Base-by-base conservation (phyloP, 2,888 invertebrate genomes). In the Leucania comma region DNA sequence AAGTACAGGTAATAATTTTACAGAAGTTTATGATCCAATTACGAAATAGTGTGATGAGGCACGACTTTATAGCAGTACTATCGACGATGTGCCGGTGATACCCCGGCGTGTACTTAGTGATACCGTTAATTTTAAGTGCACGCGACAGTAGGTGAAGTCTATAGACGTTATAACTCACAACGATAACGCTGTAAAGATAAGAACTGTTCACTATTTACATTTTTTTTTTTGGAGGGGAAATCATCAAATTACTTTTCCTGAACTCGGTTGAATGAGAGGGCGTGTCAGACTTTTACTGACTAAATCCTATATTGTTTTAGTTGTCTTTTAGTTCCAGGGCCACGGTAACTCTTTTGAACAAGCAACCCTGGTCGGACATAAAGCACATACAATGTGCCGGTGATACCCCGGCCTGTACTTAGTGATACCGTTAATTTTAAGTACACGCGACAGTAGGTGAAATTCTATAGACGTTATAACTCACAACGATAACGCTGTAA, bases 1-100 rank as follows among this genome's bases (percentile, higher is more conserved):
- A 88, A 90, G 87, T 83, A 72, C 81, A 84, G 87, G 87, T 87
- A 89, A 86, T 89, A 86, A 88, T 89, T 89, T 89, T 88, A 89
- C 85, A 87, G 88, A 87, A 83, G 85, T 90, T 92, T 90, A 90
- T 84, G 88, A 82, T 87, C 89, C 90, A 91, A 91, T 92, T 91
- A 92, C 88, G 86, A 86, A 88, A 88, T 90, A 88, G 91, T 92
- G 90, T 90, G 89, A 90, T 89, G 87, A 88, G 86, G 87, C 84
- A 76, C 81, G 82, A 78, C 80, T 91, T 91, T 91, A 91, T 89
- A 85, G 85, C 89, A 78, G 83, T 61, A 72, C 84, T 86, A 90
- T 88, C 85, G 86, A 68, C 74, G 82, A 86, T 87, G 80, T 82
- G 83, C 84, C 77, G 74, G 74, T 75, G 74, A 87, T 86, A 85